Evolutionary conservation across 2,113 vertebrate genomes (phyloP), one percentile per base, ranked within the genome.

Genomic region (Neodontobutis hainanensis): DNA sequence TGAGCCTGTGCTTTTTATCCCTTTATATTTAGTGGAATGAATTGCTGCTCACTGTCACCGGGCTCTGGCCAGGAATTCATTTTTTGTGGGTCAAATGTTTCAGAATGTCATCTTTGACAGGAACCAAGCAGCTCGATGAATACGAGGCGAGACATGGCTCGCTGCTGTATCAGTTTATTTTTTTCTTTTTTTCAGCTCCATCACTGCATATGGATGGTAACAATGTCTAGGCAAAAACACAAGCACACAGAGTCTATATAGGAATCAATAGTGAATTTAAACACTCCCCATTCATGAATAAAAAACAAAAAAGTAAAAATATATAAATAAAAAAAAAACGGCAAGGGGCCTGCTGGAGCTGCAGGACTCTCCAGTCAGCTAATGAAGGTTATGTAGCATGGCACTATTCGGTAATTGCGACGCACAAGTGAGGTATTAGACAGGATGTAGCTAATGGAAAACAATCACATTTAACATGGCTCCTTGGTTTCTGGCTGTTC

Each of bases 381-480:
- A 94, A 92, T 88, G 87, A 93, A 94, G 91, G 86, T 72, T 75
- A 91, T 90, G 87, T 89, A 91, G 85, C 87, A 85, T 52, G 88
- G 92, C 89, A 91, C 89, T 90, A 91, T 93, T 92, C 90, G 89
- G 90, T 90, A 87, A 91, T 91, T 92, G 89, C 83, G 85, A 93
- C 89, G 85, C 82, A 91, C 93, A 93, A 93, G 91, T 91, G 91
- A 87, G 92, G 90, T 93, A 94, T 94, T 90, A 92, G 94, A 92
- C 89, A 84, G 93, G 94, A 92, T 94, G 90, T 90, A 92, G 92
- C 94, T 96, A 97, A 95, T 95, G 95, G 95, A 98, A 92, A 97
- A 95, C 94, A 95, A 95, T 96, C 94, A 93, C 94, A 95, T 96
- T 95, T 95, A 95, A 94, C 94, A 94, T 89, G 94, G 94, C 93